Base-by-base conservation (phyloP, 2,888 invertebrate genomes). In the Drosophila maculinotata region DNA sequence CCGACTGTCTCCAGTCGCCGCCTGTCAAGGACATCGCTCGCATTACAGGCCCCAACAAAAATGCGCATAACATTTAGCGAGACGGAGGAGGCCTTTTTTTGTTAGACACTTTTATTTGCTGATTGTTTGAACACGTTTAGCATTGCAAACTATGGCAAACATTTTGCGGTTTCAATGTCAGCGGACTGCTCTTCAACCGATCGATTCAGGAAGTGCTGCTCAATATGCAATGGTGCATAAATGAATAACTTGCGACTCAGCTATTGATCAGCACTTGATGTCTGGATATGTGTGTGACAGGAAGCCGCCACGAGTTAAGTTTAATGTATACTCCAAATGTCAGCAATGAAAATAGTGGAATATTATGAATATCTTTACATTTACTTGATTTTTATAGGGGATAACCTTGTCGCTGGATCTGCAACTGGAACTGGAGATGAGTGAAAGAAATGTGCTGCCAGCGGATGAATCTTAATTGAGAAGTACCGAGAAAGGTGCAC, bases 101-200 rank as follows among this genome's bases (percentile, higher is more conserved):
- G 30, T 53, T 9, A 9, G 20, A 31, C 20, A 4, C 17, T 8
- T 25, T 14, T n/a, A 31, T 52, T n/a, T n/a, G 6, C 23, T 57
- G 49, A 57, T 53, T 73, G 76, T 75, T 76, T 76, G 69, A 52
- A 31, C 42, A 35, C 51, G 47, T 47, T 84, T 80, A 57, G 82
- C 86, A 80, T 66, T 86, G 79, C 68, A 82, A 80, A 73, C 76
- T 79, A 65, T 65, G 52, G 59, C 80, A 81, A 81, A 81, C 80
- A 81, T 81, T 83, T 81, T 47, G 20, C 9, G 31, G 14, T 20
- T 48, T 86, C 80, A 81, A 86, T 86, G 87, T 84, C 87, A 83
- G 35, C 45, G 25, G 10, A n/a, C 17, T 12, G n/a, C 25, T 44
- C 4, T 25, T 15, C 25, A 69, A 48, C 35, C 28, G 41, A 47